Conservation (phyloP, 2,797 vertebrate genomes). For the Tragelaphus oryx region DNA sequence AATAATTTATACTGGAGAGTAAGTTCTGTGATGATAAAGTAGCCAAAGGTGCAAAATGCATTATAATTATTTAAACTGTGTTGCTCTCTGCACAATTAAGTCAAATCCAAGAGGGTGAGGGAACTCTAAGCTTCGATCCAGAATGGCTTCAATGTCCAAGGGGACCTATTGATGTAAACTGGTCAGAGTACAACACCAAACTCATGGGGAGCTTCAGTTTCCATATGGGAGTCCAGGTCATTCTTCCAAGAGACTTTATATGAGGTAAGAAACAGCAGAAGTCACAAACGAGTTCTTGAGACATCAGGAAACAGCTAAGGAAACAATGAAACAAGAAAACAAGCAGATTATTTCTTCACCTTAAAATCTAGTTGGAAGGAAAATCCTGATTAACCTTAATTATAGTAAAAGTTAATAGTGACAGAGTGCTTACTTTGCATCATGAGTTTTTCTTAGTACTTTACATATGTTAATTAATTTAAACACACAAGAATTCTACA, state of each 20-base stretch:
- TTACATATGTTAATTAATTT: neutral
- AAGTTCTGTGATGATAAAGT: neutral
- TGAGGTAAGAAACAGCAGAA: conserved; percentile 38
- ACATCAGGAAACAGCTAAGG: neutral
- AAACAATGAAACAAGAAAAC: neutral
- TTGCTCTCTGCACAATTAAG: neutral
- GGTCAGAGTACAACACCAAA: neutral
- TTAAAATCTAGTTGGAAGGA: neutral
- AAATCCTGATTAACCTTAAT: neutral
- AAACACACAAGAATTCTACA: neutral
- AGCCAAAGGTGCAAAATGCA: neutral
- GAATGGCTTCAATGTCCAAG: neutral
- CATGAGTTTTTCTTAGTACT: neutral
- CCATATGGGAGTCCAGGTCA: neutral
- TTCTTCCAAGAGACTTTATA: conserved; percentile 4
- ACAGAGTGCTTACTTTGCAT: neutral
- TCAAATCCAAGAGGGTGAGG: neutral
- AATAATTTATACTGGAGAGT: neutral
- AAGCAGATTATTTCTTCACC: neutral
- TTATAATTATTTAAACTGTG: neutral
- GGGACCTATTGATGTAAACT: neutral
- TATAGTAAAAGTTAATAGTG: neutral
- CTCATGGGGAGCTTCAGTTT: neutral
- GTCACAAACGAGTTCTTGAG: neutral
- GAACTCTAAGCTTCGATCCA: neutral